Percentiles rank a stretch among this genome's conserved stretches.
These are phyloP conservation scores for Drosophila ercepeae DNA, from an alignment of 1,140 invertebrate species.

Conservation along the genomic window DNA sequence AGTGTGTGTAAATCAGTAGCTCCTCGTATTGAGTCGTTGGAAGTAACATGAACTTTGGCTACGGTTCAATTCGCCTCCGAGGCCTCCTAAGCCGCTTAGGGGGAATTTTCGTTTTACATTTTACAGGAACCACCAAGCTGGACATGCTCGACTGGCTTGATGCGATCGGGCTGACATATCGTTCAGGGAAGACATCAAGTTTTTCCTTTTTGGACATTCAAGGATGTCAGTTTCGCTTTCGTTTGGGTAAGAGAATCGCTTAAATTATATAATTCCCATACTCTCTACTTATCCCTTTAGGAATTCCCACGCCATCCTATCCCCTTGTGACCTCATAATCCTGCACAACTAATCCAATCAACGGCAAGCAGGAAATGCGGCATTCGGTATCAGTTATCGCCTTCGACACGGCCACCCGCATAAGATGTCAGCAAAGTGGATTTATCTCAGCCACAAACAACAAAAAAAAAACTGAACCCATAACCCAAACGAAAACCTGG, in stretches of 20 bases:
- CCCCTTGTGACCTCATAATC: constrained; percentile 10
- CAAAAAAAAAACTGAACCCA: neutral
- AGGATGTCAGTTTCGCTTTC: constrained; percentile 14
- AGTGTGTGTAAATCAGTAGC: constrained; percentile 66
- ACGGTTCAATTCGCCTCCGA: constrained; percentile 24
- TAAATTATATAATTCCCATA: neutral
- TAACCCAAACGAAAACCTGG: neutral
- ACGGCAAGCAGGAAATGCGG: constrained; percentile 52
- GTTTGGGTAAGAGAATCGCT: neutral
- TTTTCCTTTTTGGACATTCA: neutral
- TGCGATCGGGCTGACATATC: constrained; percentile 27
- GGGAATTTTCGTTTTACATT: constrained; percentile 37
- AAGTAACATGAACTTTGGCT: constrained; percentile 51
- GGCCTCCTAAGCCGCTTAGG: constrained; percentile 51
- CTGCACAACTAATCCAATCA: constrained; percentile 42
- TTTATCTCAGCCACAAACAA: constrained; percentile 1
- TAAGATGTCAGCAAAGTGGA: constrained; percentile 39
- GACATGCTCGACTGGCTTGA: constrained; percentile 6
- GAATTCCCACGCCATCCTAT: constrained; percentile 43
- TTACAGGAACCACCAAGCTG: constrained; percentile 24
- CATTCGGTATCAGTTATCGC: constrained; percentile 50
- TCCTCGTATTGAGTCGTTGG: constrained; percentile 48
- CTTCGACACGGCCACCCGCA: constrained; percentile 66
- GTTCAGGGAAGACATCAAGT: constrained; percentile 38
- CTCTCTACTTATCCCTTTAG: neutral